Evolutionary conservation across 1,140 invertebrate species (phyloP).

Genomic region (Euura lappo): DNA sequence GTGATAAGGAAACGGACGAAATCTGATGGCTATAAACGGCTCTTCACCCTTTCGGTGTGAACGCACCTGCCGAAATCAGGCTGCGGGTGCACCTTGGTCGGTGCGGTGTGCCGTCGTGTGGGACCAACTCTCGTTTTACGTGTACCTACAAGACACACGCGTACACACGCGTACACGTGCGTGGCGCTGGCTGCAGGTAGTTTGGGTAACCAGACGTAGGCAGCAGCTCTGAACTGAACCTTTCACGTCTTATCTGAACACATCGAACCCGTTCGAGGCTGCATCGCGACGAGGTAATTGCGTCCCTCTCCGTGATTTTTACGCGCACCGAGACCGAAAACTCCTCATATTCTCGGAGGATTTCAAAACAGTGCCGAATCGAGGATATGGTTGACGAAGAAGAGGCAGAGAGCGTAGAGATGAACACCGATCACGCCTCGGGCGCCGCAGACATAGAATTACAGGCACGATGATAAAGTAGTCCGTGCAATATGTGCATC

Average conservation of each 20-base stretch:
- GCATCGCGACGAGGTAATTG: not conserved
- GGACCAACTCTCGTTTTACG: not conserved
- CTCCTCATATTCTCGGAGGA: too few species aligned
- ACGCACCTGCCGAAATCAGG: not conserved
- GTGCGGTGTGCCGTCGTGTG: not conserved
- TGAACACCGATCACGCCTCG: not conserved
- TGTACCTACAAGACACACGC: not conserved
- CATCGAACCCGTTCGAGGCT: constrained; percentile 4
- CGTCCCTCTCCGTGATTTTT: not conserved
- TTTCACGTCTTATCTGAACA: constrained; percentile 1
- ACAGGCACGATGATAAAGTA: not conserved
- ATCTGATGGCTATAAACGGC: too few species aligned
- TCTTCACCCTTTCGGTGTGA: not conserved
- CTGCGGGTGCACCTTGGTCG: too few species aligned
- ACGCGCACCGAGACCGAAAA: too few species aligned
- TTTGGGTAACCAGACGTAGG: not conserved
- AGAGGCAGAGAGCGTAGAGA: too few species aligned
- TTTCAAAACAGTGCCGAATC: too few species aligned
- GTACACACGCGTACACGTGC: not conserved
- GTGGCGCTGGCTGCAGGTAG: not conserved
- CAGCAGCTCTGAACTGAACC: not conserved
- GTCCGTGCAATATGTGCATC: not conserved
- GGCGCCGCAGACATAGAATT: not conserved
- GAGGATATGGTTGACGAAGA: too few species aligned
- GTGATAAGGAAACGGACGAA: too few species aligned